These are phyloP conservation scores for Kradibia gibbosae DNA, from an alignment of 1,140 invertebrate genomes.

Conservation along the genomic window DNA sequence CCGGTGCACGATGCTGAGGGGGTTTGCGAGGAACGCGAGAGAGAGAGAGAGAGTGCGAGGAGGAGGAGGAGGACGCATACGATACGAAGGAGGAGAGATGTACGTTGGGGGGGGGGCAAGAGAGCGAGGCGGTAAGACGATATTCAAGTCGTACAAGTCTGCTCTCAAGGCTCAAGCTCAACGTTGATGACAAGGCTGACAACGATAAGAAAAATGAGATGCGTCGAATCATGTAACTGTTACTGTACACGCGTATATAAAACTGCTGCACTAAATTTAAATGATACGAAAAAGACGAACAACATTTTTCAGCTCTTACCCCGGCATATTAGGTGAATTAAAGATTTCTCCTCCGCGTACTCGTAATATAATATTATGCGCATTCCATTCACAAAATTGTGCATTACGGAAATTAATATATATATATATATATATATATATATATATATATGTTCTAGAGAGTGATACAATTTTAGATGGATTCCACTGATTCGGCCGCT, in stretches of 20 bases:
- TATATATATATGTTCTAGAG: too few relatives aligned
- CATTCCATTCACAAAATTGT: too few relatives aligned
- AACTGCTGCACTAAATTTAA: conserved; percentile 16
- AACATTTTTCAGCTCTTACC: not conserved
- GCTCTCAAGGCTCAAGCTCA: not conserved
- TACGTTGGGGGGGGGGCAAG: conserved; percentile 42
- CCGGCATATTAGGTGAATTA: not conserved
- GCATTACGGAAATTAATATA: too few relatives aligned
- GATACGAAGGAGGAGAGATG: conserved; percentile 9
- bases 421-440: too few relatives aligned
- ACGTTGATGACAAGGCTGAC: conserved; percentile 29
- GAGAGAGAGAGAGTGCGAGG: not conserved
- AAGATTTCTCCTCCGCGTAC: too few relatives aligned
- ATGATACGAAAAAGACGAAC: not conserved
- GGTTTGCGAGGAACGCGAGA: not conserved
- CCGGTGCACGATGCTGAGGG: too few relatives aligned
- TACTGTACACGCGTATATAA: conserved; percentile 4
- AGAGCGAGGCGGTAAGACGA: conserved; percentile 29
- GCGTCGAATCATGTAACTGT: conserved; percentile 14
- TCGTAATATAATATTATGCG: too few relatives aligned
- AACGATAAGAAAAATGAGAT: conserved; percentile 44
- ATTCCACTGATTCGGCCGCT: not conserved
- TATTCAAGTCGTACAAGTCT: conserved; percentile 28
- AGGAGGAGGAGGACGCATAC: not conserved
- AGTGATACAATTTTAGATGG: not conserved